These are phyloP conservation scores for Acanthacorydalis orientalis DNA, from an alignment of 2,888 invertebrate genomes.

Conservation along the genomic window DNA sequence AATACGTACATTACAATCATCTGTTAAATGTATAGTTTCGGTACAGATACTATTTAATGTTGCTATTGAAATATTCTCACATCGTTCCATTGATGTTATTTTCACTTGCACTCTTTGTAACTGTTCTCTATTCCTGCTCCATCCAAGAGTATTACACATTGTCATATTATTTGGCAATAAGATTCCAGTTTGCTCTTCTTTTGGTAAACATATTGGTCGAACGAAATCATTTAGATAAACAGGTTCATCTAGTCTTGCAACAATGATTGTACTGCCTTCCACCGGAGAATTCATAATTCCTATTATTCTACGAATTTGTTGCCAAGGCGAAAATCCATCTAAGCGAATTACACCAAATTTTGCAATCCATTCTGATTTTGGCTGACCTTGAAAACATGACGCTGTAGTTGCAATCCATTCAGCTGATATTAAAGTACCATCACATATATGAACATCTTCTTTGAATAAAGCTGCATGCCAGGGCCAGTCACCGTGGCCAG, in stretches of 20 bases:
- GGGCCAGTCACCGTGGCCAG: slow-evolving; percentile 79
- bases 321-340: slow-evolving; percentile 71
- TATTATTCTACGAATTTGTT: slow-evolving; percentile 65
- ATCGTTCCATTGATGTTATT: slow-evolving; percentile 59
- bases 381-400: slow-evolving; percentile 74
- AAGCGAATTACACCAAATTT: slow-evolving; percentile 60
- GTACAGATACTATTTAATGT: slow-evolving; percentile 71
- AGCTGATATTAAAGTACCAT: slow-evolving; percentile 65
- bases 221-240: slow-evolving; percentile 66
- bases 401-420: slow-evolving; percentile 78
- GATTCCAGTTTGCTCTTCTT: slow-evolving; percentile 23
- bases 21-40: slow-evolving; percentile 59
- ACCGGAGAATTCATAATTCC: slow-evolving; percentile 82
- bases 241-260: slow-evolving; percentile 62
- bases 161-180: slow-evolving; percentile 18
- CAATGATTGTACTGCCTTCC: slow-evolving; percentile 70
- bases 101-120: slow-evolving; percentile 65
- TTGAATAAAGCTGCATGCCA: slow-evolving; percentile 76
- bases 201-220: slow-evolving; percentile 63
- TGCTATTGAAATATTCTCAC: slow-evolving; percentile 73
- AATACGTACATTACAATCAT: slow-evolving; percentile 65
- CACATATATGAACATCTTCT: slow-evolving; percentile 74
- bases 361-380: slow-evolving; percentile 75
- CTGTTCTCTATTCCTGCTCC: slow-evolving; percentile 71
- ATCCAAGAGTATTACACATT: slow-evolving; percentile 69